Conservation (phyloP, 2,113 vertebrate species). For the Vimba vimba region DNA sequence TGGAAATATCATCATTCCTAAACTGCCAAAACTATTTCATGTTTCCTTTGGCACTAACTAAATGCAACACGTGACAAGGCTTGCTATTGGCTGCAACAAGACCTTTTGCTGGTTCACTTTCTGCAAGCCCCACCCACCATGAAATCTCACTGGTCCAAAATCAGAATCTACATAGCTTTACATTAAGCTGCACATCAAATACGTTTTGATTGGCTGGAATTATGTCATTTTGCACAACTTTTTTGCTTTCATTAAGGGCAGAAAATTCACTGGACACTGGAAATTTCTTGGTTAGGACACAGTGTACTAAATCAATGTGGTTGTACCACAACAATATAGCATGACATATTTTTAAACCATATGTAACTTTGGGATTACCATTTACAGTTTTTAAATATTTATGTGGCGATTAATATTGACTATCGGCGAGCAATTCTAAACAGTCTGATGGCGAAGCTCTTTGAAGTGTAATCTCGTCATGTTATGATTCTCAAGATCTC, state of each 20-base stretch:
- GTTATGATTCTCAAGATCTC: slow-evolving; percentile 1
- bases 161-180: not conserved
- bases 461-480: slow-evolving; percentile 28
- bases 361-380: not conserved
- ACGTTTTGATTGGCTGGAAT: not conserved
- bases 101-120: not conserved
- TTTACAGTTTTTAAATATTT: slow-evolving; percentile 30
- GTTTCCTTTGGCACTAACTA: not conserved
- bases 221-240: not conserved
- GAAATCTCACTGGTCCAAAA: not conserved
- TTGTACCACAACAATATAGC: not conserved
- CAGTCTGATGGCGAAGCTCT: slow-evolving; percentile 8
- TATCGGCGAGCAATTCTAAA: not conserved
- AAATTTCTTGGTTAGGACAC: not conserved
- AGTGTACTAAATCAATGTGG: not conserved
- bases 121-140: not conserved
- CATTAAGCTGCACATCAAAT: not conserved
- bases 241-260: not conserved
- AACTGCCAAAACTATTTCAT: not conserved
- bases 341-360: not conserved
- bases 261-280: not conserved
- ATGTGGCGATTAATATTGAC: not conserved
- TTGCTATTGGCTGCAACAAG: not conserved
- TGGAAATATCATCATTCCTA: not conserved
- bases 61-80: not conserved